phyloP scores from a whole-genome alignment of 2,888 invertebrate genomes.

The Sphaeridia pumilis region DNA sequence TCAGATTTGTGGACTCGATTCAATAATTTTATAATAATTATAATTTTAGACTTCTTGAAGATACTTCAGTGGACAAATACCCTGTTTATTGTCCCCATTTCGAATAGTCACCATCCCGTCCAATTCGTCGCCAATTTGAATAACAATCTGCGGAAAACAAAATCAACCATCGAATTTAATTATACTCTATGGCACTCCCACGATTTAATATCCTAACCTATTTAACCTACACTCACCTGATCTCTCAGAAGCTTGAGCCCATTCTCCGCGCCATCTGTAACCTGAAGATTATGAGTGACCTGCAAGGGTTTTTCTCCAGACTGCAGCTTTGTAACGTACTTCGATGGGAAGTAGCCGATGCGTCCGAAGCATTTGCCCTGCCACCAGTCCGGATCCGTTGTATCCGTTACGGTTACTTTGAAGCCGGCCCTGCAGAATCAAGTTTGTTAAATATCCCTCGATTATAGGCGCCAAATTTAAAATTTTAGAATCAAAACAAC shows the following conservation, averaged over 20 bases:
- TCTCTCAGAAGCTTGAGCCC: conserved; percentile 71
- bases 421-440: conserved; percentile 56
- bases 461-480: too few species aligned
- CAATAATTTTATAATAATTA: too few species aligned
- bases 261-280: conserved; percentile 67
- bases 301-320: conserved; percentile 83
- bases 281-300: conserved; percentile 72
- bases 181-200: too few species aligned
- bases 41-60: conserved; percentile 93
- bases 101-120: conserved; percentile 90
- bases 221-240: conserved; percentile 56
- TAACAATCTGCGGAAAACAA: conserved; percentile 61
- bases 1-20: too few species aligned
- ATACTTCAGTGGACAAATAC: conserved; percentile 82
- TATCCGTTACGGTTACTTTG: conserved; percentile 84
- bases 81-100: conserved; percentile 83
- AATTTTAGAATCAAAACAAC: too few species aligned
- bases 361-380: conserved; percentile 86
- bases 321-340: conserved; percentile 81
- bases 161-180: too few species aligned
- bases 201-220: too few species aligned
- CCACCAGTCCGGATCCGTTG: conserved; percentile 94
- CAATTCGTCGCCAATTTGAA: conserved; percentile 78
- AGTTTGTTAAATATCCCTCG: not conserved
- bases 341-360: conserved; percentile 86